These are phyloP conservation scores for Calosoma granatense DNA, from an alignment of 1,140 invertebrate species.

Conservation along the genomic window DNA sequence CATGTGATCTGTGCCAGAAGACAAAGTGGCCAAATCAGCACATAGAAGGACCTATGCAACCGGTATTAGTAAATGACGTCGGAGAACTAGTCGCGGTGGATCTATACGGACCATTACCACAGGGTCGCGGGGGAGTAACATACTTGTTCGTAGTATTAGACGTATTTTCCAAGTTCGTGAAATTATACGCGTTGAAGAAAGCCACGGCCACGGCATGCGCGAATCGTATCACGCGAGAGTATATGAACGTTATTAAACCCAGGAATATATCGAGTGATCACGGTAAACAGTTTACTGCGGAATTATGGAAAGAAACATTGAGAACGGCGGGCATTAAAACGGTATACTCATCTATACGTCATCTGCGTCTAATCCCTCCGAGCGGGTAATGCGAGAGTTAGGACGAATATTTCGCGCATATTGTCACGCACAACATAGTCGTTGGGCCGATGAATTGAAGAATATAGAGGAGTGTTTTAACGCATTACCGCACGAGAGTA, in stretches of 20 bases:
- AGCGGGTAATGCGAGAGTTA: slow-evolving; percentile 24
- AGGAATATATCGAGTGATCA: slow-evolving; percentile 14
- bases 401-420: slow-evolving; percentile 24
- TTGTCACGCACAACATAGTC: slow-evolving; percentile 19
- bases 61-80: slow-evolving; percentile 15
- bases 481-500: too few species aligned
- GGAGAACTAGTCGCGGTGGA: slow-evolving; percentile 23
- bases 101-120: slow-evolving; percentile 23
- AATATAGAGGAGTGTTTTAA: too few species aligned
- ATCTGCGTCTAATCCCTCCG: slow-evolving; percentile 24
- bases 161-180: slow-evolving; percentile 25
- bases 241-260: slow-evolving; percentile 16
- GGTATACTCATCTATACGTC: slow-evolving; percentile 21
- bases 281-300: slow-evolving; percentile 16
- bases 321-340: slow-evolving; percentile 14
- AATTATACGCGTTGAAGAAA: slow-evolving; percentile 22
- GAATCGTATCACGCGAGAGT: slow-evolving; percentile 11
- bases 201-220: slow-evolving; percentile 17
- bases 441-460: slow-evolving; percentile 17
- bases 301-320: slow-evolving; percentile 16
- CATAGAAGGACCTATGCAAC: neutral
- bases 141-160: slow-evolving; percentile 26
- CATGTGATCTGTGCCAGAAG: slow-evolving; percentile 21
- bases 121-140: slow-evolving; percentile 14
- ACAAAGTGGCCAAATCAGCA: neutral